Conservation (phyloP, 2,797 vertebrate genomes). For the Carcharodon carcharias region DNA sequence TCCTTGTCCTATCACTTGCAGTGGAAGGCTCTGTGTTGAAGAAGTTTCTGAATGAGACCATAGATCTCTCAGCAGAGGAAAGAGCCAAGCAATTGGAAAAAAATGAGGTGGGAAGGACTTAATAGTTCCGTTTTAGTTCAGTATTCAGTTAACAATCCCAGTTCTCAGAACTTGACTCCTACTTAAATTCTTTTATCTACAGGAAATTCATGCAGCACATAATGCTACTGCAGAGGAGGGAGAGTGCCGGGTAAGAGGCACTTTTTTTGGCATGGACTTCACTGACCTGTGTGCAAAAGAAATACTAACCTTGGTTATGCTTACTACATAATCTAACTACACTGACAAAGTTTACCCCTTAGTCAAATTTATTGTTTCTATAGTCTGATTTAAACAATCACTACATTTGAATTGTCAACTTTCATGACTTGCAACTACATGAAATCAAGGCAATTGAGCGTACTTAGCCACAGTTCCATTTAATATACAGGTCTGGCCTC, state of each 20-base stretch:
- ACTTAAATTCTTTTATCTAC: slow-evolving; percentile 38
- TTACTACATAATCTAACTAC: no score
- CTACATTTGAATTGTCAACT: no score
- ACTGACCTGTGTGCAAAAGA: no score
- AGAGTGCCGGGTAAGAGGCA: slow-evolving; percentile 76
- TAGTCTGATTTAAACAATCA: no score
- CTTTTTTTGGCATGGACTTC: no score
- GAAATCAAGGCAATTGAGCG: no score
- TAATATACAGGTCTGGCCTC: no score
- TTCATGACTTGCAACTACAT: no score
- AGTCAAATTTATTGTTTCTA: no score
- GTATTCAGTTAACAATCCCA: not conserved
- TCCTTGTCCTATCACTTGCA: not conserved
- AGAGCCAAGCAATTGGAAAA: slow-evolving; percentile 81
- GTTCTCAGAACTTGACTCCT: slow-evolving; percentile 17
- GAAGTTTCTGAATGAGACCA: slow-evolving; percentile 81
- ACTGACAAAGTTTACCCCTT: no score
- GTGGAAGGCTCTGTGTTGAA: slow-evolving; percentile 71
- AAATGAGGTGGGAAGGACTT: slow-evolving; percentile 64
- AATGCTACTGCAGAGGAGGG: slow-evolving; percentile 81
- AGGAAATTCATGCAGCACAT: slow-evolving; percentile 79
- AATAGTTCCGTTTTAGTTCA: not conserved
- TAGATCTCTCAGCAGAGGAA: slow-evolving; percentile 73
- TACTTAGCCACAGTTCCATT: no score
- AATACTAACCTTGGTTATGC: no score